Base-by-base conservation (phyloP, 2,113 vertebrate genomes). In the Bambusicola thoracicus region DNA sequence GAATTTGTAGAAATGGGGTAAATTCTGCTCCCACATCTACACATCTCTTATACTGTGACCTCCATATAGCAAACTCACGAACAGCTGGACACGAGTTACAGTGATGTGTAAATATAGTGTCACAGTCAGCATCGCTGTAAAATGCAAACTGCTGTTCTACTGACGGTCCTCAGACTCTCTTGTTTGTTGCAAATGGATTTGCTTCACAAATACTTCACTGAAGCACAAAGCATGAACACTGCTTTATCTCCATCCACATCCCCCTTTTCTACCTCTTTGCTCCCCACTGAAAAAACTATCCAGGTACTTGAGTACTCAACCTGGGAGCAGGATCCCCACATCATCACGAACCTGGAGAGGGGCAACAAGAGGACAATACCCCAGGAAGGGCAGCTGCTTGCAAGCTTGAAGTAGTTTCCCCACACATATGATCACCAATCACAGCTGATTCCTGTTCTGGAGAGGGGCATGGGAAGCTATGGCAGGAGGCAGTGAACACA, bases 401-500 rank as follows among this genome's bases (percentile, higher is more conserved):
- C 11, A 49, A 75, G 61, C 58, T 58, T 21, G 20, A 34, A 56
- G 61, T 38, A 80, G 7, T 36, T 7, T 34, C 9, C 40, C 46
- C 58, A 36, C 24, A 56, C 1, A 58, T 2, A 38, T 1, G 48
- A 32, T 6, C 59, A 63, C 56, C 2, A 1, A 81, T 43, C 76
- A 46, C 58, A 81, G 68, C 68, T 53, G 69, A 46, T 40, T 75
- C 43, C 76, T 80, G 81, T 75, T 40, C 62, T 66, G 61, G n/a
- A 92, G 61, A 80, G 44, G 41, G 43, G 32, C 0, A 1, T 4
- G 11, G 56, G 14, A 69, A 77, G 59, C 5, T 6, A 49, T 25
- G 78, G 80, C 53, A 90, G 56, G 53, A 95, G 30, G 46, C 41
- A 75, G 40, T 7, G 65, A 70, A 27, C 80, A 66, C 87, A 98